Base-by-base conservation (phyloP, 1,140 invertebrate genomes). In the Drosophila ficusphila region DNA sequence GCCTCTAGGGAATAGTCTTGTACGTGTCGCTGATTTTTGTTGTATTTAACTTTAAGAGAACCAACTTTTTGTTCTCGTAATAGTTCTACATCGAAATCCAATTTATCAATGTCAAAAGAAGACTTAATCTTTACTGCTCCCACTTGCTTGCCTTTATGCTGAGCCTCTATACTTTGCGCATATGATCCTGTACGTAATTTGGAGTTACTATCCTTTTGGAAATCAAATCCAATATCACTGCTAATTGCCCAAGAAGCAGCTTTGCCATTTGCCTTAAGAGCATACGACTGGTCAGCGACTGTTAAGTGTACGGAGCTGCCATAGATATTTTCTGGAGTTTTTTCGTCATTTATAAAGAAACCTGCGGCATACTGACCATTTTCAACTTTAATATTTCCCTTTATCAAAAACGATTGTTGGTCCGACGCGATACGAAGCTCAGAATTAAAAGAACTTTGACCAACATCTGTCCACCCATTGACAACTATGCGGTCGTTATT, bases 381-480 rank as follows among this genome's bases (percentile, higher is more conserved):
- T 23, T 79, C 79, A 3, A 78, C 19, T 14, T 81, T 72, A 1
- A 88, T 57, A 23, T 90, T 76, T 9, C 64, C 12, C 31, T 89
- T 82, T 1, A 91, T 51, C 3, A 79, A n/a, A 44, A 61, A 89
- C 0, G 54, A 42, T n/a, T 90, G 23, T 5, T 90, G 61, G 1
- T 62, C 75, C 4, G 68, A 60, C 19, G 71, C 36, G 7, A 91
- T 52, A 0, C 39, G 76, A 3, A 91, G 38, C n/a, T 91, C 82
- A 8, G 60, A 44, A 1, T 16, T 58, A 3, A 89, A 21, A 3
- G 54, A 56, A 4, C 23, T 47, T 2, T 49, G 42, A 5, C 57
- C 62, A 11, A 88, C 8, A 48, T 89, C 83, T 8, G 64, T 46
- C 82, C 77, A 93, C 44, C 95, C 94, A 48, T 94, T 92, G 1